A percentile compares a stretch with the other conserved stretches of the same genome.
Conservation (phyloP, 2,797 vertebrate species). For the Gallinago nigripennis region DNA sequence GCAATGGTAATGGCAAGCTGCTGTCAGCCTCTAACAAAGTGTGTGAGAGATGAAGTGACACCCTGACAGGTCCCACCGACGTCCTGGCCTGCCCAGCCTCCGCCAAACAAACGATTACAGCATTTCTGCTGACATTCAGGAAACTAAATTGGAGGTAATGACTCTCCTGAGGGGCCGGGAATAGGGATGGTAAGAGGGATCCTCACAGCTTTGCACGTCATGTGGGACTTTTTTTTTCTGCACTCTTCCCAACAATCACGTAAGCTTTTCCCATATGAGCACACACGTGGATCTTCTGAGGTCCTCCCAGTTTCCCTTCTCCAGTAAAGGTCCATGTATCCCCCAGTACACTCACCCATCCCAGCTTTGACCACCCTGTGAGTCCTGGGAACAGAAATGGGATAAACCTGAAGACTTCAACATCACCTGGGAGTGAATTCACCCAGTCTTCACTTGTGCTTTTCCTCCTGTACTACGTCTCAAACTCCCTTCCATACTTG, state of each 20-base stretch:
- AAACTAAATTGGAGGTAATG: slow-evolving; percentile 40
- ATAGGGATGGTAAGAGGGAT: not conserved
- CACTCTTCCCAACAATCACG: not conserved
- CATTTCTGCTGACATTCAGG: slow-evolving; percentile 11
- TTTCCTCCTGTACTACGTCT: not conserved
- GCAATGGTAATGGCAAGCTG: not conserved
- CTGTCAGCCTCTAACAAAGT: slow-evolving; percentile 35
- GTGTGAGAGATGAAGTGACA: slow-evolving; percentile 22
- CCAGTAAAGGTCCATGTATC: not conserved
- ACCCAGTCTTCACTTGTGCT: not conserved
- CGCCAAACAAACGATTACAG: not conserved
- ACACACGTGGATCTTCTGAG: not conserved
- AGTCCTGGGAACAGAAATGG: not conserved
- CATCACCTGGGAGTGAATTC: not conserved
- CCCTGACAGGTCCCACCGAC: not conserved
- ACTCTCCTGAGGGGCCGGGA: not conserved
- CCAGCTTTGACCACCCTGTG: not conserved
- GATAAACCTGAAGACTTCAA: not conserved
- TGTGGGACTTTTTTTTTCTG: not conserved
- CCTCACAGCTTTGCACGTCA: not conserved
- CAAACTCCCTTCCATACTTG: not conserved
- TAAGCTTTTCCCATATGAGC: not conserved
- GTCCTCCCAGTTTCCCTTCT: not conserved
- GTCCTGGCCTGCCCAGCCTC: not conserved
- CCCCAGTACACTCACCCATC: not conserved